Evolutionary conservation across 2,888 invertebrate species (phyloP), one percentile per base, ranked within the genome.

Genomic region (Axea sp.): DNA sequence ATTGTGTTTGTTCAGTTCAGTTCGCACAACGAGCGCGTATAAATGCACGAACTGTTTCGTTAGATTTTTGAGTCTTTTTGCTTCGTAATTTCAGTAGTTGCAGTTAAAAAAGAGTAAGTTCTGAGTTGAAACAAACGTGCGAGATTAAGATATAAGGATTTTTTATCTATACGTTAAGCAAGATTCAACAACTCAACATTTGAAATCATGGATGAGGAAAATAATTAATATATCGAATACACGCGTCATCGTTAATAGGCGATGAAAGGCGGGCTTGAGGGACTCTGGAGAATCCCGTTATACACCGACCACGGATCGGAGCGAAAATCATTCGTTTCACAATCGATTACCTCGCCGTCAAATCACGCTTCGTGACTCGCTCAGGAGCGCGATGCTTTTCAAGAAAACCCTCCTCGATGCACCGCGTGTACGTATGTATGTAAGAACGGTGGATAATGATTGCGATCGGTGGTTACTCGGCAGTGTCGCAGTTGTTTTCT

Each of bases 311-410:
- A 24, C 33, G 41, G 43, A 41, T 31, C 57, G 57, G 11, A 9
- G 43, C 57, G 19, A 49, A 49, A 60, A 47, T 49, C 60, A 35
- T 30, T 39, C 47, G 60, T 49, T 39, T 47, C 47, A 15, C 49
- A 31, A 49, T 62, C 49, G 49, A 49, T 62, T 62, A 49, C 60
- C 49, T 15, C 60, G 62, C 49, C 39, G 62, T 62, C 49, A 26
- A 49, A 39, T 39, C 47, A 37, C 47, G 37, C 22, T 49, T 49
- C 49, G 49, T 47, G 45, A 39, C 49, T 39, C 9, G 35, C 15
- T 7, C 35, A 9, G 51, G 41, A 17, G 41, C 41, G 12, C 24
- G 22, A 6, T 9, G 15, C 9, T 30, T 47, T 31, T 30, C 39
- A 14, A 22, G 22, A 22, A 51, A 47, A 19, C 7, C 14, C 31